A percentile compares a stretch with the other conserved stretches of the same genome.
These are phyloP conservation scores for Laspeyria flexula DNA, from an alignment of 2,888 invertebrate genomes.

Conservation along the genomic window DNA sequence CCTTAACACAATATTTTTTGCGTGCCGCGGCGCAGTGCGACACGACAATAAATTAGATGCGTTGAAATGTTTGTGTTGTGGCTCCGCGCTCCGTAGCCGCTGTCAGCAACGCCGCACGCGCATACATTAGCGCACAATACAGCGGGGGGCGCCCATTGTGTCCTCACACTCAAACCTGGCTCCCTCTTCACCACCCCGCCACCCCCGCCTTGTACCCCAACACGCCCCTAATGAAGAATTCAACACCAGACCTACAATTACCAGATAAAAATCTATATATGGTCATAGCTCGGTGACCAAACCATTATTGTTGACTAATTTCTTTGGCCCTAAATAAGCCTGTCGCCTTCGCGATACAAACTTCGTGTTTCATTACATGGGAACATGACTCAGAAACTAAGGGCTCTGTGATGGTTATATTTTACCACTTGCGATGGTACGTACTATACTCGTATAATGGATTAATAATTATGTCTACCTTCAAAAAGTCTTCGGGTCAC, in stretches of 20 bases:
- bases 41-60: slow-evolving; percentile 82
- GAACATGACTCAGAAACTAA: neutral
- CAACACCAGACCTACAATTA: slow-evolving; percentile 76
- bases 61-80: slow-evolving; percentile 84
- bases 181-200: slow-evolving; percentile 24
- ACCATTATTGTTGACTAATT: slow-evolving; percentile 16
- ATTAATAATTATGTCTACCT: too few species aligned
- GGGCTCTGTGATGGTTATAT: neutral
- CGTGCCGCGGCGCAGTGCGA: slow-evolving; percentile 65
- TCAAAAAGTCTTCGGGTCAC: too few species aligned
- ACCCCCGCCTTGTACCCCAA: slow-evolving; percentile 35
- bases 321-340: slow-evolving; percentile 7
- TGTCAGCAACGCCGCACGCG: slow-evolving; percentile 70
- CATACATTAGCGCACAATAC: slow-evolving; percentile 80
- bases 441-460: too few species aligned
- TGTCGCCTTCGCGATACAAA: slow-evolving; percentile 4
- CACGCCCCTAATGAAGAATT: slow-evolving; percentile 77
- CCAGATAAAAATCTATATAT: slow-evolving; percentile 73
- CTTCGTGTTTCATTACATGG: neutral
- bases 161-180: slow-evolving; percentile 58
- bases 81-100: slow-evolving; percentile 58
- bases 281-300: slow-evolving; percentile 15
- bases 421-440: too few species aligned
- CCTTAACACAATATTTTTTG: slow-evolving; percentile 79
- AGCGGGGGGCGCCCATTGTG: slow-evolving; percentile 79